Conservation (phyloP, 2,113 vertebrate species). For the Etia nguti region DNA sequence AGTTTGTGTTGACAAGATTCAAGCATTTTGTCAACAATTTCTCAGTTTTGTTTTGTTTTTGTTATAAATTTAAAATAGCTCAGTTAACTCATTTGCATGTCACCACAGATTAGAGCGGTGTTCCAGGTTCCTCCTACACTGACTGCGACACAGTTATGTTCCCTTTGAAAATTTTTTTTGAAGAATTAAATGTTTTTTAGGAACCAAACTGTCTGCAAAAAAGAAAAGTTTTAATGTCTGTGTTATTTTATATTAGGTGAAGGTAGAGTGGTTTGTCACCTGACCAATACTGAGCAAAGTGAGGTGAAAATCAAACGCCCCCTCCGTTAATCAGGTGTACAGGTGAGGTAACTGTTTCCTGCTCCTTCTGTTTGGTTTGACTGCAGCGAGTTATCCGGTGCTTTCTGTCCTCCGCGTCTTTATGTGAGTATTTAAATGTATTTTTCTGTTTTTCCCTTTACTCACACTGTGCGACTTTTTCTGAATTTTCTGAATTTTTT, state of each 20-base stretch:
- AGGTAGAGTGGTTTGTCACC: background rate
- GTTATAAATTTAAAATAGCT: background rate
- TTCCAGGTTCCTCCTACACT: background rate
- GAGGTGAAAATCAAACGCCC: background rate
- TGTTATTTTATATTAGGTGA: background rate
- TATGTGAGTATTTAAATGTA: background rate
- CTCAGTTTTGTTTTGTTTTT: too few species aligned
- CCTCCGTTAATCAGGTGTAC: background rate
- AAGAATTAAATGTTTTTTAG: background rate
- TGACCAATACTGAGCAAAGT: background rate
- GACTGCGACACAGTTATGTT: background rate
- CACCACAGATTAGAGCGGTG: background rate
- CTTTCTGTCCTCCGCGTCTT: background rate
- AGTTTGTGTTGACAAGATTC: background rate
- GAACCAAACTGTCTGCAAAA: background rate
- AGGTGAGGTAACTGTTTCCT: background rate
- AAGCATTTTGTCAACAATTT: background rate
- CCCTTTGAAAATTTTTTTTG: too few species aligned
- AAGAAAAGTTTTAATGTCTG: background rate
- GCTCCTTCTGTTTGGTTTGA: background rate
- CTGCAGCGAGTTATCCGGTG: background rate
- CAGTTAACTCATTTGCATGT: background rate
- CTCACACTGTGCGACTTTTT: background rate
- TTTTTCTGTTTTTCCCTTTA: background rate
- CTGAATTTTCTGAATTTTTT: fast-evolving